phyloP scores from a whole-genome alignment of 2,888 invertebrate genomes.

The Nomada fucata region DNA sequence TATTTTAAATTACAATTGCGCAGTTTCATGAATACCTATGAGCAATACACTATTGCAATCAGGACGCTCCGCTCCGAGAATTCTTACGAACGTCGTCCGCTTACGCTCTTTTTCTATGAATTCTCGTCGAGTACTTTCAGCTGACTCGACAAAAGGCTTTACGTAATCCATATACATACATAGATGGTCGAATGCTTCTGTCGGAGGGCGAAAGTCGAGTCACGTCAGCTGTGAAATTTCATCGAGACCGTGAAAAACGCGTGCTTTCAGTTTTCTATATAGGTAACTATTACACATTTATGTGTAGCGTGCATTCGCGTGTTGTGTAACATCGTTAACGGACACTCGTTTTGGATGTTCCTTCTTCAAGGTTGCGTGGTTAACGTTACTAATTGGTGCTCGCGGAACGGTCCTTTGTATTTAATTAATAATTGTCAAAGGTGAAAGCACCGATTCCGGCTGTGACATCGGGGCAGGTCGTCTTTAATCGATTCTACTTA shows the following conservation, averaged over 20 bases:
- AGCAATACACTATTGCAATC: slow-evolving; percentile 22
- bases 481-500: neutral
- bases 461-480: neutral
- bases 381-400: neutral
- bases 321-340: slow-evolving; percentile 22
- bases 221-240: slow-evolving; percentile 36
- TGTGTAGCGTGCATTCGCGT: neutral
- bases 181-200: neutral
- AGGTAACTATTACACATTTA: neutral
- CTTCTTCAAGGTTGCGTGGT: slow-evolving; percentile 2
- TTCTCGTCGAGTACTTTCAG: slow-evolving; percentile 27
- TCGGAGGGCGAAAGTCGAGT: slow-evolving; percentile 34
- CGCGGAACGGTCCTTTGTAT: neutral
- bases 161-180: neutral
- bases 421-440: slow-evolving; percentile 8
- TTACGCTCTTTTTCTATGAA: slow-evolving; percentile 18
- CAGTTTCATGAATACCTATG: slow-evolving; percentile 32
- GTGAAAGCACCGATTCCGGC: neutral
- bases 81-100: slow-evolving; percentile 10
- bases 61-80: slow-evolving; percentile 14
- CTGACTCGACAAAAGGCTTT: neutral
- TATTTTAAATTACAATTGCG: slow-evolving; percentile 29
- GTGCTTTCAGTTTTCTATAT: slow-evolving; percentile 17
- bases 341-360: neutral
- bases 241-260: slow-evolving; percentile 5